phyloP scores from a whole-genome alignment of 2,113 vertebrate genomes.

The Cynopterus brachyotis region DNA sequence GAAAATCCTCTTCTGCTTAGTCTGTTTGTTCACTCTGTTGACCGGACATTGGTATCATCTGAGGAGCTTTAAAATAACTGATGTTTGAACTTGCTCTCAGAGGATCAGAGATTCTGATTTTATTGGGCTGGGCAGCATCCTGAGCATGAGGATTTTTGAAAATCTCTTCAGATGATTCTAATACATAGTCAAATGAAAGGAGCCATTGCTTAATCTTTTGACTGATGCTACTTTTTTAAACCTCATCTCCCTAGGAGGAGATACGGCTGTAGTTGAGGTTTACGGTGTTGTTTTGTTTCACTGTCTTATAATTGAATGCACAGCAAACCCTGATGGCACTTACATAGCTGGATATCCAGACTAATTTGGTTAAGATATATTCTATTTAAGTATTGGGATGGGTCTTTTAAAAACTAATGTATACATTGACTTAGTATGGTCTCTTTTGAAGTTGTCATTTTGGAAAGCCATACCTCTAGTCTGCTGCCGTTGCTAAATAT shows the following conservation, averaged over 20 bases:
- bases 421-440: background rate
- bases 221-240: background rate
- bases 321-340: background rate
- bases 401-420: background rate
- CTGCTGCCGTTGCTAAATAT: background rate
- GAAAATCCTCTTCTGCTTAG: background rate
- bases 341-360: background rate
- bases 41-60: background rate
- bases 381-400: background rate
- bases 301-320: background rate
- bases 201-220: background rate
- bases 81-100: background rate
- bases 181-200: background rate
- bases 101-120: background rate
- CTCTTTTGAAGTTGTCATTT: background rate
- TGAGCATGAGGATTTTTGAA: background rate
- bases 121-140: background rate
- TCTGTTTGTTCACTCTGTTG: background rate
- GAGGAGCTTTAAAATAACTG: background rate
- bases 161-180: background rate
- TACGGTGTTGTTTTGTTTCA: background rate
- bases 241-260: background rate
- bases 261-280: background rate
- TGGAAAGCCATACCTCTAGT: background rate
- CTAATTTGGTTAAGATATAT: background rate